These are phyloP conservation scores for Mohoua ochrocephala DNA, from an alignment of 2,113 vertebrate genomes.

Conservation along the genomic window DNA sequence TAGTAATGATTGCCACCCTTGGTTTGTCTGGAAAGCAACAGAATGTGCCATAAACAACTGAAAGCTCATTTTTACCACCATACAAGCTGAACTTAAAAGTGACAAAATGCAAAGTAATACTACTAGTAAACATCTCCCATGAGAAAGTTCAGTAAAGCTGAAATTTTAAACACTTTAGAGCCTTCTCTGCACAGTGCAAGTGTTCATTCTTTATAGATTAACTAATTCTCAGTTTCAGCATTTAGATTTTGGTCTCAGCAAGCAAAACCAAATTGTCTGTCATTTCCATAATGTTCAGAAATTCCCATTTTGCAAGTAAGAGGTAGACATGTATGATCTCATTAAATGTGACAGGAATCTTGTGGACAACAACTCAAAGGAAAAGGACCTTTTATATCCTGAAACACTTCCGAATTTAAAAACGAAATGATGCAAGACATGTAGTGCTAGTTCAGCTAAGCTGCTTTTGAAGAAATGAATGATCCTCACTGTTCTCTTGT, in stretches of 20 bases:
- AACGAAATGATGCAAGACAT: slow-evolving; percentile 32
- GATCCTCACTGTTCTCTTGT: slow-evolving; percentile 38
- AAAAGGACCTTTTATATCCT: neutral
- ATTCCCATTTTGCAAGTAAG: neutral
- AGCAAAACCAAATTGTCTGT: neutral
- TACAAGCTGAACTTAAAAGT: neutral
- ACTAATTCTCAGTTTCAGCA: neutral
- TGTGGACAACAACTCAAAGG: neutral
- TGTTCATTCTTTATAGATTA: neutral
- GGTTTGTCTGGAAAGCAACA: neutral
- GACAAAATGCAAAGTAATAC: neutral
- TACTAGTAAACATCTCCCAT: neutral
- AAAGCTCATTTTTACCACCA: neutral
- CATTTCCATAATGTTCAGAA: neutral
- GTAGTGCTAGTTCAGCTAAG: slow-evolving; percentile 21
- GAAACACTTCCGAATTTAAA: neutral
- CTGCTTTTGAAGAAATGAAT: slow-evolving; percentile 55
- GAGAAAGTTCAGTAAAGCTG: neutral
- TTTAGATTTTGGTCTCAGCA: neutral
- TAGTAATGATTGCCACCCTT: neutral
- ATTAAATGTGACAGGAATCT: neutral
- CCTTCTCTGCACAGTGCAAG: neutral
- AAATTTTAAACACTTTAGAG: neutral
- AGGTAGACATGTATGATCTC: neutral
- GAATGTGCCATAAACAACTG: neutral